phyloP scores from a whole-genome alignment of 2,113 vertebrate species.

The Podilymbus podiceps region DNA sequence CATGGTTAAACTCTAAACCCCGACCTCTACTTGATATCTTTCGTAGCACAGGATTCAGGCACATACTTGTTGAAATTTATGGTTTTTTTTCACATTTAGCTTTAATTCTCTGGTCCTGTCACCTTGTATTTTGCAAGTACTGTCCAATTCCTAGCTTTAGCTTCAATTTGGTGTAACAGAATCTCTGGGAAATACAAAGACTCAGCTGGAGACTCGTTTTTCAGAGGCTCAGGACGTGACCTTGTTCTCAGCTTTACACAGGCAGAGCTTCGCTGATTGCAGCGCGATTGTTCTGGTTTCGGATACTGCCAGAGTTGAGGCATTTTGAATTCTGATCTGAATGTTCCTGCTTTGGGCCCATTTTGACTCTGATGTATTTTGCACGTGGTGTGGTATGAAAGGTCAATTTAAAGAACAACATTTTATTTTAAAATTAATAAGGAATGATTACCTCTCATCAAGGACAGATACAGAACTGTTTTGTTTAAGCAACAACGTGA shows the following conservation, averaged over 20 bases:
- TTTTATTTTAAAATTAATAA: neutral
- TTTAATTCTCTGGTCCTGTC: neutral
- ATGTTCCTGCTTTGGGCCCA: neutral
- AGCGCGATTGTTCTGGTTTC: neutral
- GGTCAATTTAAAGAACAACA: neutral
- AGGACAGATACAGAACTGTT: neutral
- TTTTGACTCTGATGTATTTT: neutral
- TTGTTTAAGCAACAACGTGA: neutral
- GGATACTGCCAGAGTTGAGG: neutral
- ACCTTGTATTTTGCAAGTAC: constrained; percentile 24
- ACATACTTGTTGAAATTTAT: neutral
- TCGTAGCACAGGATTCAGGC: neutral
- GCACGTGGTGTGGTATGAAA: neutral
- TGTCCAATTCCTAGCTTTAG: constrained; percentile 16
- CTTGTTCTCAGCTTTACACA: constrained; percentile 22
- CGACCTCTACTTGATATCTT: neutral
- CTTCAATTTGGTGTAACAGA: constrained; percentile 33
- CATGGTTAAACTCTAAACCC: neutral
- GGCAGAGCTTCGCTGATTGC: neutral
- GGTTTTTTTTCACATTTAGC: neutral
- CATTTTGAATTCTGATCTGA: neutral
- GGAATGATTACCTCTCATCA: neutral
- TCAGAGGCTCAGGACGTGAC: constrained; percentile 47
- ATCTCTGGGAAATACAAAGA: constrained; percentile 40
- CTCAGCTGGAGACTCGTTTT: constrained; percentile 45